phyloP scores from a whole-genome alignment of 1,140 invertebrate species.

The Bombus polaris region DNA sequence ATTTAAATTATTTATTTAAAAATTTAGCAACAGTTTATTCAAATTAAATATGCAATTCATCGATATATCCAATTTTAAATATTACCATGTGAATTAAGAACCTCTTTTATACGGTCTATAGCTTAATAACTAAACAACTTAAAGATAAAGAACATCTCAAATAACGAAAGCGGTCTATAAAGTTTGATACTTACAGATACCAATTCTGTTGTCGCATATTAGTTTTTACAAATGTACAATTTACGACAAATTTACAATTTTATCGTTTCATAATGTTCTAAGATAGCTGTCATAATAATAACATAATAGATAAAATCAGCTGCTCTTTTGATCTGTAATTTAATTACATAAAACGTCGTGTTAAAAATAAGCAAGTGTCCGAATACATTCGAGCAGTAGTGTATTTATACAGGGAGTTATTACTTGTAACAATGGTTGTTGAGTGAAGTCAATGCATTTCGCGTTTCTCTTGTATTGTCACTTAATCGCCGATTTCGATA shows the following conservation, averaged over 20 bases:
- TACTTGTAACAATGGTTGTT: slow-evolving; percentile 14
- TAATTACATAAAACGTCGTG: not conserved
- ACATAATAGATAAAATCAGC: not conserved
- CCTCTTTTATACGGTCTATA: not conserved
- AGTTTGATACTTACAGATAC: not conserved
- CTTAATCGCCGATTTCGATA: not conserved
- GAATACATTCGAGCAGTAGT: not conserved
- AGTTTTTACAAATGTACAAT: not conserved
- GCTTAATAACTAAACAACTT: not conserved
- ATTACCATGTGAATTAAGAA: too few species aligned
- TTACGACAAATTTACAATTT: not conserved
- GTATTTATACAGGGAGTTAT: not conserved
- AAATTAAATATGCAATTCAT: not conserved
- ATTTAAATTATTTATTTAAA: not conserved
- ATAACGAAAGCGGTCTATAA: not conserved
- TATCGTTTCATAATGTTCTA: not conserved
- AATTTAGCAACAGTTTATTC: not conserved
- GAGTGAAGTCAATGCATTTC: not conserved
- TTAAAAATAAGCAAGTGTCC: not conserved
- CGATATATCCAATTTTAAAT: not conserved
- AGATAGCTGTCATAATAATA: not conserved
- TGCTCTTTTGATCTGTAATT: not conserved
- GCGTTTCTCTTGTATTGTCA: not conserved
- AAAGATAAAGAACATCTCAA: not conserved
- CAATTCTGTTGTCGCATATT: not conserved